phyloP scores from a whole-genome alignment of 1,140 invertebrate genomes.

The Drosophila arawakana region DNA sequence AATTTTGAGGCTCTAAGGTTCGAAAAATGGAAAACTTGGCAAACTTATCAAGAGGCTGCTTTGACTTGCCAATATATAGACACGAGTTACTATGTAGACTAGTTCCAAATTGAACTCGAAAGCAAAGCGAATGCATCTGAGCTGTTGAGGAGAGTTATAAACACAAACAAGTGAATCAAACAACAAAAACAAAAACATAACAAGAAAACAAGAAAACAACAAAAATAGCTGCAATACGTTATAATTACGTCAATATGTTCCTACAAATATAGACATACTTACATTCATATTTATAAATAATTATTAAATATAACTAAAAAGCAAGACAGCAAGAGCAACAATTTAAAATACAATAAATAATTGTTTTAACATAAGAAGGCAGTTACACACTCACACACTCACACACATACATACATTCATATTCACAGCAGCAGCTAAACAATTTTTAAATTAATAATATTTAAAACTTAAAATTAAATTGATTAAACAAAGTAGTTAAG shows the following conservation, averaged over 20 bases:
- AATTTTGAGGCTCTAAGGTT: constrained; percentile 14
- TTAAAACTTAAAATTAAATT: background rate
- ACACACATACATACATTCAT: constrained; percentile 8
- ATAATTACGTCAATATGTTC: constrained; percentile 85
- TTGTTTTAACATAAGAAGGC: constrained; percentile 17
- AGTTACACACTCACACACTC: constrained; percentile 25
- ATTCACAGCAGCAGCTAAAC: constrained; percentile 12
- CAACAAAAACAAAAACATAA: constrained; percentile 12
- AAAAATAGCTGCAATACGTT: constrained; percentile 84
- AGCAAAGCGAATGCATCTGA: background rate
- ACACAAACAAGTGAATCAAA: constrained; percentile 30
- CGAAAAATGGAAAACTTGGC: background rate
- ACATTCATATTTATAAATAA: constrained; percentile 64
- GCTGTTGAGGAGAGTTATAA: constrained; percentile 22
- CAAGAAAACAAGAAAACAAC: constrained; percentile 37
- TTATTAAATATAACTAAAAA: constrained; percentile 67
- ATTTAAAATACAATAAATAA: constrained; percentile 35
- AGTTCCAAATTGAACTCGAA: background rate
- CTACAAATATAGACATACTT: constrained; percentile 83
- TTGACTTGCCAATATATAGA: constrained; percentile 21
- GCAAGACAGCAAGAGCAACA: constrained; percentile 48
- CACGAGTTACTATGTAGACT: background rate
- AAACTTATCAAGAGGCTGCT: constrained; percentile 35
- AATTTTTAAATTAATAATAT: background rate
- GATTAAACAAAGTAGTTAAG: constrained; percentile 14